Percentiles rank a stretch among this genome's conserved stretches.
Conservation (phyloP, 2,888 invertebrate species). For the Noctua pronuba region DNA sequence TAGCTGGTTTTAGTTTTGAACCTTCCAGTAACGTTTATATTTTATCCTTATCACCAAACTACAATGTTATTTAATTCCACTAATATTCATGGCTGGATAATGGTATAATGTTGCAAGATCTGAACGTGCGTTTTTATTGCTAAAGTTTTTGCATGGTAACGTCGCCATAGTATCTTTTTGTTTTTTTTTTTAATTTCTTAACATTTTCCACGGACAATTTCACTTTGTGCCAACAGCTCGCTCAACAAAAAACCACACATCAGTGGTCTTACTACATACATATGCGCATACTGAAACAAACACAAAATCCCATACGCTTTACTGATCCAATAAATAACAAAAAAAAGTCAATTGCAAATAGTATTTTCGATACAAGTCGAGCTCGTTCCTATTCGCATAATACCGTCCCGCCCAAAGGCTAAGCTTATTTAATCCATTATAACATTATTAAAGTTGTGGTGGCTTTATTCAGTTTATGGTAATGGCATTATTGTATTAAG, state of each 20-base stretch:
- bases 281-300: not conserved
- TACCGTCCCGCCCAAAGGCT: slow-evolving; percentile 24
- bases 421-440: slow-evolving; percentile 23
- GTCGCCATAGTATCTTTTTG: not conserved
- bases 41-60: not conserved
- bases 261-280: not conserved
- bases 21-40: not conserved
- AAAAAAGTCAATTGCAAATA: slow-evolving; percentile 18
- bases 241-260: not conserved
- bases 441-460: slow-evolving; percentile 34
- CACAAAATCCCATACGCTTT: not conserved
- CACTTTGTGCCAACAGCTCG: not conserved
- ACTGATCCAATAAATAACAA: slow-evolving; percentile 18
- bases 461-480: slow-evolving; percentile 31
- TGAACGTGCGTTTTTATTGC: not conserved
- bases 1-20: not conserved
- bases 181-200: not conserved
- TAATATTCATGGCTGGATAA: not conserved
- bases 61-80: slow-evolving; percentile 3
- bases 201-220: not conserved
- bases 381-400: slow-evolving; percentile 25
- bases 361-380: slow-evolving; percentile 17
- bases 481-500: slow-evolving; percentile 19
- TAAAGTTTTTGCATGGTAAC: not conserved
- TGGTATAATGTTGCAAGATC: not conserved